Percentiles rank a stretch among this genome's conserved stretches.
phyloP scores from a whole-genome alignment of 2,797 vertebrate species.

The Takifugu ocellatus region DNA sequence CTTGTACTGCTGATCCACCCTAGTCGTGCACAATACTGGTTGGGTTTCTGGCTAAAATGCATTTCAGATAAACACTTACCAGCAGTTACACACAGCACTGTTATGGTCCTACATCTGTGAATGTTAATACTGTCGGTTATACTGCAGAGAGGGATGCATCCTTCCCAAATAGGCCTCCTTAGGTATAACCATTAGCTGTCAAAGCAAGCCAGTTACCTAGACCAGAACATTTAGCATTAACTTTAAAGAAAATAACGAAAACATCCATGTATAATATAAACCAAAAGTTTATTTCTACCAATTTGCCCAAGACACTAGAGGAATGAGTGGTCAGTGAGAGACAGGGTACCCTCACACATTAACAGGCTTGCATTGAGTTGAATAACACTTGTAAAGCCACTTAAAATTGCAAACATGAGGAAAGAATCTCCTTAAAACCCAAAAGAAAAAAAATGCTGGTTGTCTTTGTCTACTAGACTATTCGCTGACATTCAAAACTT shows the following conservation, averaged over 20 bases:
- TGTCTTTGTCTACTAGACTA: slow-evolving; percentile 72
- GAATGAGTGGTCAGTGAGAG: slow-evolving; percentile 82
- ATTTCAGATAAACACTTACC: slow-evolving; percentile 68
- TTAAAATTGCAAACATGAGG: slow-evolving; percentile 80
- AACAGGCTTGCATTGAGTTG: slow-evolving; percentile 80
- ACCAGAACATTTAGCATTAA: slow-evolving; percentile 77
- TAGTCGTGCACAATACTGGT: slow-evolving; percentile 30
- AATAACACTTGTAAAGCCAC: slow-evolving; percentile 82
- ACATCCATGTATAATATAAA: slow-evolving; percentile 81
- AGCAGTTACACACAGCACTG: slow-evolving; percentile 57
- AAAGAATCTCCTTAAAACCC: slow-evolving; percentile 74
- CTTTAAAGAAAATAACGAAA: slow-evolving; percentile 80
- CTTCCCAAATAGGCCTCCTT: slow-evolving; percentile 52
- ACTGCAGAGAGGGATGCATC: slow-evolving; percentile 52
- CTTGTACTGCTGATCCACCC: slow-evolving; percentile 12
- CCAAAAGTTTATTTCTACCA: slow-evolving; percentile 85
- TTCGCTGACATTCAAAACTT: slow-evolving; percentile 74
- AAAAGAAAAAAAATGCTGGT: slow-evolving; percentile 65
- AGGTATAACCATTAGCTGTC: slow-evolving; percentile 63
- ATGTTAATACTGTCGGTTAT: slow-evolving; percentile 45
- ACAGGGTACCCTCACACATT: slow-evolving; percentile 79
- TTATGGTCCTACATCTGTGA: slow-evolving; percentile 53
- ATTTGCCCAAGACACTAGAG: slow-evolving; percentile 85
- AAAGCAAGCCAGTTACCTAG: slow-evolving; percentile 75
- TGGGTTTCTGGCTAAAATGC: slow-evolving; percentile 46